Conservation (phyloP, 23 tunicate genomes). For the Halocynthia roretzi region DNA sequence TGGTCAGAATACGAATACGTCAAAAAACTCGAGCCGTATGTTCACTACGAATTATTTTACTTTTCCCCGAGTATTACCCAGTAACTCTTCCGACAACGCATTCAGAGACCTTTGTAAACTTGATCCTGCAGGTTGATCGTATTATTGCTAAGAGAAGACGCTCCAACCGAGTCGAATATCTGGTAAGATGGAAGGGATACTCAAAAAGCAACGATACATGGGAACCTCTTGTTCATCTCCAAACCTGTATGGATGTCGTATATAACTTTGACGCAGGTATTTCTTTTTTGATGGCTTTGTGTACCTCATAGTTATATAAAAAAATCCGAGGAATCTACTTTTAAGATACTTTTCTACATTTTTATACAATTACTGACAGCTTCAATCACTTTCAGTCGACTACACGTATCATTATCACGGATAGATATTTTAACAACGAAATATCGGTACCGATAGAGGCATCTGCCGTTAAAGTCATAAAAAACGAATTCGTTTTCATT, state of each 20-base stretch:
- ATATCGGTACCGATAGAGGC: too few species aligned
- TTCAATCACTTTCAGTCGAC: too few species aligned
- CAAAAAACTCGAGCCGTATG: too few species aligned
- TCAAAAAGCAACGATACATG: slow-evolving; percentile 66
- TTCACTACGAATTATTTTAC: too few species aligned
- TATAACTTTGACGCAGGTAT: slow-evolving; percentile 48
- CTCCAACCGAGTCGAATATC: slow-evolving; percentile 29
- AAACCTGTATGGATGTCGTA: slow-evolving; percentile 41
- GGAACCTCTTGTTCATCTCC: slow-evolving; percentile 64
- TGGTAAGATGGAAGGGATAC: slow-evolving; percentile 92
- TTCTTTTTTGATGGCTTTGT: neutral
- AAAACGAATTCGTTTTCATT: too few species aligned
- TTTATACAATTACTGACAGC: neutral
- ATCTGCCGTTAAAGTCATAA: too few species aligned
- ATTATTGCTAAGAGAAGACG: slow-evolving; percentile 30
- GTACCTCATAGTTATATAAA: neutral
- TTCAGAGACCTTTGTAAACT: too few species aligned
- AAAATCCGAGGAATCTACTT: neutral
- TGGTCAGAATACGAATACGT: too few species aligned
- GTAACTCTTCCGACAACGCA: too few species aligned
- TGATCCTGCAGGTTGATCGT: slow-evolving; percentile 53
- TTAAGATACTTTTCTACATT: neutral
- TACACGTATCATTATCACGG: too few species aligned
- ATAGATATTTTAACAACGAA: too few species aligned
- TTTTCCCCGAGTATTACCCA: too few species aligned